Conservation (phyloP, 2,797 vertebrate species). For the Amphiprion clarkii region DNA sequence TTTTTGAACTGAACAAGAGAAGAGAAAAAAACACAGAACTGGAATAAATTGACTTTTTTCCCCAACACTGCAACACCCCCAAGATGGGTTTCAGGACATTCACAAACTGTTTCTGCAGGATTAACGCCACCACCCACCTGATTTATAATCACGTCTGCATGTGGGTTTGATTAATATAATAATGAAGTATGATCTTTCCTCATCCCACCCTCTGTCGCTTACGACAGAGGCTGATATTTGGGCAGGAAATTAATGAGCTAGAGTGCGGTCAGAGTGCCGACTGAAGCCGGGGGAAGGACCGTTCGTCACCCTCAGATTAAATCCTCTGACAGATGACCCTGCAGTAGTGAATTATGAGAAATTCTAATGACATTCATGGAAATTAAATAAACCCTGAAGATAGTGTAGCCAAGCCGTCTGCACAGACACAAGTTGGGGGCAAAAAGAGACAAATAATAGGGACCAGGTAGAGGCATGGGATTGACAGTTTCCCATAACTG, state of each 20-base stretch:
- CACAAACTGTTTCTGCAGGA: slow-evolving; percentile 56
- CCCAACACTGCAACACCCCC: slow-evolving; percentile 11
- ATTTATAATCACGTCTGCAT: slow-evolving; percentile 69
- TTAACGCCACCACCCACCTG: slow-evolving; percentile 65
- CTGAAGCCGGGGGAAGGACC: slow-evolving; percentile 52
- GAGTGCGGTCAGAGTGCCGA: slow-evolving; percentile 27
- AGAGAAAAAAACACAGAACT: slow-evolving; percentile 22
- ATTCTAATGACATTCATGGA: slow-evolving; percentile 76
- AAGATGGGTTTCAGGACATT: slow-evolving; percentile 52
- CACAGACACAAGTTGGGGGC: slow-evolving; percentile 24
- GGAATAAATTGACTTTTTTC: slow-evolving; percentile 57
- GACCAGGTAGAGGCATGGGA: neutral
- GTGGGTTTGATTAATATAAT: slow-evolving; percentile 79
- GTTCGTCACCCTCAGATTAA: slow-evolving; percentile 80
- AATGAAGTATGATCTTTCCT: slow-evolving; percentile 80
- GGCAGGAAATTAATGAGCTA: slow-evolving; percentile 79
- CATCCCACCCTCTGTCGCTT: slow-evolving; percentile 55
- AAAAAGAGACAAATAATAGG: slow-evolving; percentile 20
- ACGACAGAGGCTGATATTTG: slow-evolving; percentile 66
- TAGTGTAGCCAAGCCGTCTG: slow-evolving; percentile 41
- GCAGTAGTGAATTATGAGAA: slow-evolving; percentile 71
- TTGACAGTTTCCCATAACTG: slow-evolving; percentile 21
- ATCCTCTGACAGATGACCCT: slow-evolving; percentile 77
- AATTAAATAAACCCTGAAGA: slow-evolving; percentile 69
- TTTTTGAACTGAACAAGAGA: slow-evolving; percentile 36